phyloP scores from a whole-genome alignment of 1,140 invertebrate species.

The Chironomus striatipennis region DNA sequence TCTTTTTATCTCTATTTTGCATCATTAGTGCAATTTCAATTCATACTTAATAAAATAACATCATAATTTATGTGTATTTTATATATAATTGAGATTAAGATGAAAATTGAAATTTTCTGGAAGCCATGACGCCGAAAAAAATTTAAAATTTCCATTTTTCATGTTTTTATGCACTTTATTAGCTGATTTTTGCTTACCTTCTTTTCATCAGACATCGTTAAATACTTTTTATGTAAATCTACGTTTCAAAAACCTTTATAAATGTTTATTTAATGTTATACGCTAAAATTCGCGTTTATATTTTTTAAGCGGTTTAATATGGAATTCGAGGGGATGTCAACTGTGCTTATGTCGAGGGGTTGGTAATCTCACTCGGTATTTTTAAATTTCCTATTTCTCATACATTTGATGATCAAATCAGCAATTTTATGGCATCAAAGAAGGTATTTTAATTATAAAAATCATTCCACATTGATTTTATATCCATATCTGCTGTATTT shows the following conservation, averaged over 20 bases:
- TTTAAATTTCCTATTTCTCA: no score
- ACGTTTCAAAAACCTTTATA: neutral
- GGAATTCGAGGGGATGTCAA: no score
- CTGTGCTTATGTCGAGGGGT: no score
- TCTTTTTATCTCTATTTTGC: neutral
- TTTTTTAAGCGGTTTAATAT: neutral
- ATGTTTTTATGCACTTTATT: neutral
- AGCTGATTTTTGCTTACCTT: slow-evolving; percentile 39
- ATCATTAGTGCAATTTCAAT: neutral
- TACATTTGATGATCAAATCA: no score
- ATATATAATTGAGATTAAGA: neutral
- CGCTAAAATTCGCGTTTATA: slow-evolving; percentile 2
- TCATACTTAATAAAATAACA: neutral
- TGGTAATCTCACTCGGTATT: no score
- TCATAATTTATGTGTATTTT: neutral
- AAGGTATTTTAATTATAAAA: no score
- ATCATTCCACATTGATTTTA: no score
- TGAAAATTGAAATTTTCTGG: slow-evolving; percentile 24
- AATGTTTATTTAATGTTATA: neutral
- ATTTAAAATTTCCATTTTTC: slow-evolving; percentile 28
- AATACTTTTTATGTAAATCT: neutral
- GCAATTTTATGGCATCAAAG: no score
- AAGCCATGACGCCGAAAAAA: slow-evolving; percentile 24
- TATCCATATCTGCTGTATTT: no score
- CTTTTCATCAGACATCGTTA: slow-evolving; percentile 52